Conservation (phyloP, 2,888 invertebrate genomes). For the Hypselothyrea guttata region DNA sequence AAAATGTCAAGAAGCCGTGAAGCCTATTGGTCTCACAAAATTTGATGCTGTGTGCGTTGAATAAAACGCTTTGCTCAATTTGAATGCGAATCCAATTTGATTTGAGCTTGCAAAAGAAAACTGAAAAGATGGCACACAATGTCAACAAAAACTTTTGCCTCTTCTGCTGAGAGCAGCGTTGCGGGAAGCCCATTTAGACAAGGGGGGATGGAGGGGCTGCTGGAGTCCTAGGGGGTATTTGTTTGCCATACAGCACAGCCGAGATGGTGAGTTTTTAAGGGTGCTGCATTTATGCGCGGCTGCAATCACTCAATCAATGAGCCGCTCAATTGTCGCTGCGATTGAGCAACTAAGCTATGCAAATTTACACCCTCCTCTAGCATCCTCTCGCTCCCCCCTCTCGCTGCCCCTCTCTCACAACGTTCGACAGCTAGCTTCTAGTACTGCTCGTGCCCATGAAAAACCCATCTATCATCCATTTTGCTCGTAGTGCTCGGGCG, state of each 20-base stretch:
- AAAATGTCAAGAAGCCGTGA: slow-evolving; percentile 32
- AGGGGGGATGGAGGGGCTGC: neutral
- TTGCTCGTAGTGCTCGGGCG: slow-evolving; percentile 30
- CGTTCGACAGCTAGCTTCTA: slow-evolving; percentile 24
- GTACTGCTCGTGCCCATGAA: too few species aligned
- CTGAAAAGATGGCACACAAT: slow-evolving; percentile 56
- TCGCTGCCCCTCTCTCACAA: neutral
- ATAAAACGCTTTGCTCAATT: slow-evolving; percentile 63
- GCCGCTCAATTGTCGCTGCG: slow-evolving; percentile 74
- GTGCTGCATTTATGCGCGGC: slow-evolving; percentile 57
- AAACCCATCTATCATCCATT: slow-evolving; percentile 59
- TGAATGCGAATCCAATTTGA: slow-evolving; percentile 71
- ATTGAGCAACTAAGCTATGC: slow-evolving; percentile 74
- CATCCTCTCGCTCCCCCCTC: neutral
- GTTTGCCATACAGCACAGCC: too few species aligned
- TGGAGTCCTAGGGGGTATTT: neutral
- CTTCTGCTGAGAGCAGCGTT: too few species aligned
- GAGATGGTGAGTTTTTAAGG: slow-evolving; percentile 28
- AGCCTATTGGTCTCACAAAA: slow-evolving; percentile 23
- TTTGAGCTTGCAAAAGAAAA: slow-evolving; percentile 48
- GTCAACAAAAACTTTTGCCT: slow-evolving; percentile 59
- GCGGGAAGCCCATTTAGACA: too few species aligned
- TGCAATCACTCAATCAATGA: slow-evolving; percentile 72
- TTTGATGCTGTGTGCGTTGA: slow-evolving; percentile 20
- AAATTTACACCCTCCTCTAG: slow-evolving; percentile 47